Evolutionary conservation across 2,888 invertebrate species (phyloP).

Genomic region (Adelognathus sp.): DNA sequence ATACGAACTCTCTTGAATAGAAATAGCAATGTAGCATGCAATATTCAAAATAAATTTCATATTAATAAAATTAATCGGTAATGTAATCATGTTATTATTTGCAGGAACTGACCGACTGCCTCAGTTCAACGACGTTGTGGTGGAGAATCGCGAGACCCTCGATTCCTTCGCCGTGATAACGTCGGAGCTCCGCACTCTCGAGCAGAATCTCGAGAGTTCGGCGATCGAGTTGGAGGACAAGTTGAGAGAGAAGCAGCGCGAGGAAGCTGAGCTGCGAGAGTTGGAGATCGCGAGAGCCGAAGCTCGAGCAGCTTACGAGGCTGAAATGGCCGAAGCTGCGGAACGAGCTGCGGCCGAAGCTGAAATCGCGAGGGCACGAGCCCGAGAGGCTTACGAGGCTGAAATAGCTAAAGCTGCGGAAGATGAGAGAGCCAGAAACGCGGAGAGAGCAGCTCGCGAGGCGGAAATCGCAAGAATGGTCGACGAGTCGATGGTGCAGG

Average conservation of each 20-base stretch:
- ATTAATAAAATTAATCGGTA: not conserved
- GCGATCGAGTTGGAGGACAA: constrained; percentile 82
- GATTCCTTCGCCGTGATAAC: constrained; percentile 85
- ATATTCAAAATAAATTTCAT: constrained; percentile 23
- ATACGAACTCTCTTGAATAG: too few relatives aligned
- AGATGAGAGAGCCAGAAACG: not conserved
- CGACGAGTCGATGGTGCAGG: constrained; percentile 23
- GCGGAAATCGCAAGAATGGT: constrained; percentile 30
- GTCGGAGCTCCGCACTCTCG: constrained; percentile 84
- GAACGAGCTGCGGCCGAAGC: constrained; percentile 71
- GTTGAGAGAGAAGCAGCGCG: constrained; percentile 80
- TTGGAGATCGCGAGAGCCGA: constrained; percentile 82
- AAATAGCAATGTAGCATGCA: too few relatives aligned
- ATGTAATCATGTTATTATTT: constrained; percentile 1
- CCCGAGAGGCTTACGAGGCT: constrained; percentile 78
- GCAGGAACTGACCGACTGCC: constrained; percentile 80
- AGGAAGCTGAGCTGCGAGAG: constrained; percentile 80
- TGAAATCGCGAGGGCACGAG: constrained; percentile 81
- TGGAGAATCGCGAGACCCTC: constrained; percentile 86
- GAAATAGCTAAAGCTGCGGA: constrained; percentile 81
- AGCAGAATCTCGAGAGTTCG: constrained; percentile 82
- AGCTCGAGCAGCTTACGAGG: constrained; percentile 79
- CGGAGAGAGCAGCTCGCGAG: not conserved
- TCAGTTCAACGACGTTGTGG: constrained; percentile 83
- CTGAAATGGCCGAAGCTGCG: constrained; percentile 76